phyloP scores from a whole-genome alignment of 2,113 vertebrate genomes.

The Myiozetetes cayanensis region DNA sequence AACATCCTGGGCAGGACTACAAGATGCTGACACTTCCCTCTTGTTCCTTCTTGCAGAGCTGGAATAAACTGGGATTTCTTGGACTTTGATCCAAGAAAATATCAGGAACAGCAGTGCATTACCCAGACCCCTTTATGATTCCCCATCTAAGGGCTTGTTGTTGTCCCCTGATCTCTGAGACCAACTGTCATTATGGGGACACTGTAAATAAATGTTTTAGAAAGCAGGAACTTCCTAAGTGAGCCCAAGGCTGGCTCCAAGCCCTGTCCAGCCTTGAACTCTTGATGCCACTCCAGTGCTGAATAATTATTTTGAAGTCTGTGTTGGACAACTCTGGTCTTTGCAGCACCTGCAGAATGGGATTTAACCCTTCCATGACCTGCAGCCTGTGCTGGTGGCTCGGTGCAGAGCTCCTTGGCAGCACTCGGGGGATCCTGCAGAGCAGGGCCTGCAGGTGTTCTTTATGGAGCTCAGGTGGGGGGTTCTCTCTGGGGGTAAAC shows the following conservation, averaged over 20 bases:
- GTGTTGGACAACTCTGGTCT: background rate
- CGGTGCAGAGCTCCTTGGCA: background rate
- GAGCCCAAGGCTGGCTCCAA: background rate
- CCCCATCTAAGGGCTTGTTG: background rate
- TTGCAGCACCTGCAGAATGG: background rate
- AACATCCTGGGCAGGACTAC: background rate
- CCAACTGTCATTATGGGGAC: background rate
- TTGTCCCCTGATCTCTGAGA: background rate
- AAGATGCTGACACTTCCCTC: background rate
- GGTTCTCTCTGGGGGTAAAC: background rate
- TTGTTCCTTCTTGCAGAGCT: background rate
- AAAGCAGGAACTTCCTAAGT: background rate
- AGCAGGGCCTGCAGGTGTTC: background rate
- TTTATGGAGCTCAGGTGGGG: background rate
- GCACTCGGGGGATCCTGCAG: background rate
- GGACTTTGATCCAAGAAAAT: background rate
- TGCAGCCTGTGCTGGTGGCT: background rate
- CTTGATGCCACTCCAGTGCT: too few species aligned
- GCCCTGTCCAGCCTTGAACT: background rate
- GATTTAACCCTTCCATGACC: background rate
- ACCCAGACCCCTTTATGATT: background rate
- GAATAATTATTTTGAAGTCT: background rate
- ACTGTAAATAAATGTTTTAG: fast-evolving
- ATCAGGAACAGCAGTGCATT: fast-evolving
- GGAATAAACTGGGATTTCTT: background rate